Base-by-base conservation (phyloP, 2,797 vertebrate genomes). In the Threskiornis aethiopicus region DNA sequence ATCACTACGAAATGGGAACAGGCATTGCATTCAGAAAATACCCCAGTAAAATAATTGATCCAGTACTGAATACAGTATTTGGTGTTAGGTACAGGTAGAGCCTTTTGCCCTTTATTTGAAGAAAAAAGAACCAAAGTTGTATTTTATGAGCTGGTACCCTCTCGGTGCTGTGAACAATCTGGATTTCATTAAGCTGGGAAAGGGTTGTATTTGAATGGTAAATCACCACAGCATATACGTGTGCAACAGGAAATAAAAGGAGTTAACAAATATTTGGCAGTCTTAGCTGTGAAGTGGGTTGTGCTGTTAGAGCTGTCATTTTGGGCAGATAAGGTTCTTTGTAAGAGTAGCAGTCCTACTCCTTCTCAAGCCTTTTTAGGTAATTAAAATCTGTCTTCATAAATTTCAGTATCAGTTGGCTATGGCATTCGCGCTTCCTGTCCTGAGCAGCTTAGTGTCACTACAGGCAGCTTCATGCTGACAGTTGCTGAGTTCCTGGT, bases 381-480 rank as follows among this genome's bases (percentile, higher is more conserved):
- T 83, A 75, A 85, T 89, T 84, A 57, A 89, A 87, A 87, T 83
- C 57, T 83, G 1, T 77, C 78, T 89, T 85, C 42, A 76, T 84
- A 66, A 87, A 66, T 94, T 89, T 89, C 42, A 55, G 65, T 69
- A 47, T 87, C 42, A 20, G 42, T 87, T 89, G 57, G 39, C 54
- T 85, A 4, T 33, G 51, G 42, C 33, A 49, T 73, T 84, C 1
- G 0, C 0, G 5, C 64, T 85, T 85, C 42, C 75, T 81, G 49
- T 93, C 87, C 84, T 81, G 71, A 92, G 65, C 84, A 90, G 72
- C 84, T 93, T 79, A 25, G 47, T 67, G 62, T 90, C 76, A 64
- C 81, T 85, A 64, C 24, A 24, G 46, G 42, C 78, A 91, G 75
- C 65, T 91, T 87, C 76, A 87, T 65, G 22, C 37, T 70, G 71